Percentiles rank a stretch among this genome's conserved stretches.
These are phyloP conservation scores for Rynchops niger DNA, from an alignment of 2,113 vertebrate species.

Conservation along the genomic window DNA sequence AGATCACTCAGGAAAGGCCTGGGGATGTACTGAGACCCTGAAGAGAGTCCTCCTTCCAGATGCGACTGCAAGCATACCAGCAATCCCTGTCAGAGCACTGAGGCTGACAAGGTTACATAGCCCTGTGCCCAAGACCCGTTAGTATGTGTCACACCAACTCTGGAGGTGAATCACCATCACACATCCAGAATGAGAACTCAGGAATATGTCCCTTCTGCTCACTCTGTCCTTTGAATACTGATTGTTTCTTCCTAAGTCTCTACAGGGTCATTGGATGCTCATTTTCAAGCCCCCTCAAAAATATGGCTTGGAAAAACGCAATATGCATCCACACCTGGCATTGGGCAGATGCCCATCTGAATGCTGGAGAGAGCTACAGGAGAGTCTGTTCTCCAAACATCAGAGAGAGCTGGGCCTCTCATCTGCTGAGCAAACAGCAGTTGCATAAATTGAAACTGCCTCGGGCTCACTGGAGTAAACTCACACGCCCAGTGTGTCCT, in stretches of 20 bases:
- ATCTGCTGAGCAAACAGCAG: constrained; percentile 56
- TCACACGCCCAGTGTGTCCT: constrained; percentile 25
- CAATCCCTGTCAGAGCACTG: neutral
- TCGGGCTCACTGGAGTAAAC: neutral
- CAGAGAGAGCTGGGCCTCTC: constrained; percentile 36
- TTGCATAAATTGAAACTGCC: constrained; percentile 64
- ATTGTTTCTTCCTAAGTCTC: neutral
- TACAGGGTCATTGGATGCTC: neutral
- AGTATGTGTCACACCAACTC: no score
- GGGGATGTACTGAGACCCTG: neutral
- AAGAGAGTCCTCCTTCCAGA: neutral
- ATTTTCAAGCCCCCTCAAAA: neutral
- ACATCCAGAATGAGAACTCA: neutral
- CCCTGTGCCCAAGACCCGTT: neutral
- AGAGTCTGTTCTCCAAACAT: neutral
- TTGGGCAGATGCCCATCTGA: neutral
- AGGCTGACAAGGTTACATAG: neutral
- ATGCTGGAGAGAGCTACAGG: neutral
- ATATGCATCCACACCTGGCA: neutral
- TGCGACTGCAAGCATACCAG: neutral
- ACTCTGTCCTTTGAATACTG: neutral
- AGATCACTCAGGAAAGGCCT: neutral
- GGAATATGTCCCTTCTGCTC: neutral
- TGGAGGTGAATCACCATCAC: neutral
- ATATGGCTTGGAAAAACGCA: neutral